Conservation (phyloP, 2,113 vertebrate species). For the Mustelus asterias region DNA sequence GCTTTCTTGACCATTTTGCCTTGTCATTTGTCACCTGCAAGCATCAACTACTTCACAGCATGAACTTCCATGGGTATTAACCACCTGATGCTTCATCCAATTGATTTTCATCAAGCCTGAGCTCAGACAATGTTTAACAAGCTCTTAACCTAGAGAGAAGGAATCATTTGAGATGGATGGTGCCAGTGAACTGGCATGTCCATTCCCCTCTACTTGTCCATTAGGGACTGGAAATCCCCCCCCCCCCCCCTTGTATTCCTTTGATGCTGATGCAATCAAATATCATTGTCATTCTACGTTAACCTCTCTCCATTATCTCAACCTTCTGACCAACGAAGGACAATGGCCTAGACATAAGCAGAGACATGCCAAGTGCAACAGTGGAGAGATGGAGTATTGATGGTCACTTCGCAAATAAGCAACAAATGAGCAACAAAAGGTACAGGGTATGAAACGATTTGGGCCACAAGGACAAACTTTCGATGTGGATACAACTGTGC, state of each 20-base stretch:
- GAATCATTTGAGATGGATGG: neutral
- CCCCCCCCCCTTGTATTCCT: neutral
- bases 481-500: neutral
- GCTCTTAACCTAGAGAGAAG: neutral
- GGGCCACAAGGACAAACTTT: neutral
- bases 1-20: too few relatives aligned
- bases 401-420: neutral
- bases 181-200: too few relatives aligned
- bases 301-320: neutral
- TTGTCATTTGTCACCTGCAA: too few relatives aligned
- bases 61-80: neutral
- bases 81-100: neutral
- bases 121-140: neutral
- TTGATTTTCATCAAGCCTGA: neutral
- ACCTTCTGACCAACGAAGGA: neutral
- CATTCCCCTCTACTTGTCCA: too few relatives aligned
- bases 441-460: neutral
- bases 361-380: neutral
- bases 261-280: neutral
- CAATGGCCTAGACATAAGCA: neutral
- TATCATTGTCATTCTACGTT: neutral
- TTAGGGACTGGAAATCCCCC: too few relatives aligned
- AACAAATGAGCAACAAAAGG: neutral
- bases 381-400: neutral
- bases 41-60: neutral